Base-by-base conservation (phyloP, 2,113 vertebrate genomes). In the Alligator sinensis region DNA sequence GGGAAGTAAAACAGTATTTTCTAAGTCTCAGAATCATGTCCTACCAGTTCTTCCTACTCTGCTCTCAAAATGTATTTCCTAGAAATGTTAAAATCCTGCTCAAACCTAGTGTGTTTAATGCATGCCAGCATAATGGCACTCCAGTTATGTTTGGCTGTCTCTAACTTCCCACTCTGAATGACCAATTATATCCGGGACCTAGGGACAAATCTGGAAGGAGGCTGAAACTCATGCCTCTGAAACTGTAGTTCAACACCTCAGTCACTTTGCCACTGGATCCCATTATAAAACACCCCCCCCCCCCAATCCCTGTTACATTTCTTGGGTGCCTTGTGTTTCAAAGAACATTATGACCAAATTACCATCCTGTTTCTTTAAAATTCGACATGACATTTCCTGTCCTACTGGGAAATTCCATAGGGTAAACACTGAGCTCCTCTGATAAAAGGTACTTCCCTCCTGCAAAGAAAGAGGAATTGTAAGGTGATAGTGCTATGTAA, bases 361-460 rank as follows among this genome's bases (percentile, higher is more conserved):
- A 13, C 62, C 74, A 19, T 75, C 27, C 34, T n/a, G 5, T 62
- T 47, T 60, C 70, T 57, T 54, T 30, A 61, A 28, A 78, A 16
- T 47, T 6, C 3, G 63, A 6, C 70, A 77, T 70, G 24, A 38
- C 27, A 8, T 19, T 7, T 80, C 75, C 30, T 1, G 1, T 12
- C 0, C 1, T 75, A 60, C 38, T 70, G 34, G 11, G 28, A 0
- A 25, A 47, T 0, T 2, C 9, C 30, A 25, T 57, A 86, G 27
- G 19, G 7, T 30, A 62, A 62, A 38, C 0, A 1, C 5, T 0
- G 2, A 54, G 25, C 27, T 87, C 11, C 34, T 77, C 18, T 0
- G 0, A n/a, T 3, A 30, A 30, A 82, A 68, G 18, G 5, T 1
- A 0, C 57, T 76, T 93, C 9, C 5, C 30, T 86, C 12, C 2